A percentile compares a stretch with the other conserved stretches of the same genome.
These are phyloP conservation scores for Saimiri boliviensis DNA, from an alignment of 2,113 vertebrate species.

Conservation along the genomic window DNA sequence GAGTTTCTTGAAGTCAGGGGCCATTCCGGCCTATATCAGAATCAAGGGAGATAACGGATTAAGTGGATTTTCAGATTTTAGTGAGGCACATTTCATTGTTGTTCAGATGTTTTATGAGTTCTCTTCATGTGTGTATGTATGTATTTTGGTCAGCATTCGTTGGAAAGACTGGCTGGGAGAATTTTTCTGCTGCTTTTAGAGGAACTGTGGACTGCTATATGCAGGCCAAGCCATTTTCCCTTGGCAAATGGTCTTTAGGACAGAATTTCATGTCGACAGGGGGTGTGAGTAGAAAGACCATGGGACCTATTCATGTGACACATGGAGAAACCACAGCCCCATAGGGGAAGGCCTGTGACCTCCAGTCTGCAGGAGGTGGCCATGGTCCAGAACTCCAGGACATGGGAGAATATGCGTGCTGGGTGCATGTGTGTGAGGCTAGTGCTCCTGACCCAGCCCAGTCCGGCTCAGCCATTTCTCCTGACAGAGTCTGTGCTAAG, in stretches of 20 bases:
- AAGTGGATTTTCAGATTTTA: not conserved
- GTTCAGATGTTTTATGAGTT: not conserved
- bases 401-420: not conserved
- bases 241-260: not conserved
- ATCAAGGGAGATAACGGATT: not conserved
- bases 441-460: not conserved
- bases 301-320: not conserved
- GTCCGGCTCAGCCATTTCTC: not conserved
- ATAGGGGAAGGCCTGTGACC: not conserved
- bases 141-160: not conserved
- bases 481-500: not conserved
- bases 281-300: not conserved
- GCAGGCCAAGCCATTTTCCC: not conserved
- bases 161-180: not conserved
- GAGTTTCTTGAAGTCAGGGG: not conserved
- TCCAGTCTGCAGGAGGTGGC: not conserved
- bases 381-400: not conserved
- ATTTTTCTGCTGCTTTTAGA: conserved; percentile 28
- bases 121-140: not conserved
- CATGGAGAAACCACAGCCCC: not conserved
- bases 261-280: not conserved
- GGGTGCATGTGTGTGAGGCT: not conserved
- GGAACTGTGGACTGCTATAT: not conserved
- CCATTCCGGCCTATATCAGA: not conserved
- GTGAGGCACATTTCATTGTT: conserved; percentile 23